These are phyloP conservation scores for Amorpha juglandis DNA, from an alignment of 2,888 invertebrate species.

Conservation along the genomic window DNA sequence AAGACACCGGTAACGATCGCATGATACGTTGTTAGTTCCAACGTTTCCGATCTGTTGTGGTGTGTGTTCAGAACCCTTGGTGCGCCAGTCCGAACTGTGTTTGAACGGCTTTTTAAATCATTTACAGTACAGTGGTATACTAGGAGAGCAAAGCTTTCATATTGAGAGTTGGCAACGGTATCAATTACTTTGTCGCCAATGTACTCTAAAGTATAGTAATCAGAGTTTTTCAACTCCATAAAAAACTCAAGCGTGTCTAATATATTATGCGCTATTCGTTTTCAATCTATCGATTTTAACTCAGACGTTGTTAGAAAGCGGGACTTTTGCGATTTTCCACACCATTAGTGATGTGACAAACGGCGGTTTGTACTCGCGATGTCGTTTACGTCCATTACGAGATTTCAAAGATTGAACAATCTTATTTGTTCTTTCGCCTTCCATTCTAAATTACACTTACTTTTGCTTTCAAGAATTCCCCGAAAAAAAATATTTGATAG, in stretches of 20 bases:
- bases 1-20: too few relatives aligned
- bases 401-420: slow-evolving; percentile 73
- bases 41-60: too few relatives aligned
- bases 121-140: too few relatives aligned
- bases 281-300: slow-evolving; percentile 68
- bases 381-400: slow-evolving; percentile 77
- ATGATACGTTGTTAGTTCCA: too few relatives aligned
- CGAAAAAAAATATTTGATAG: not conserved
- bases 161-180: not conserved
- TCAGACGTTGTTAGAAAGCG: slow-evolving; percentile 65
- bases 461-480: slow-evolving; percentile 29
- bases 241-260: slow-evolving; percentile 47
- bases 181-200: not conserved
- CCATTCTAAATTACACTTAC: slow-evolving; percentile 61
- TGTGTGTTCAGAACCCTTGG: too few relatives aligned
- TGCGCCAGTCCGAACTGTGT: too few relatives aligned
- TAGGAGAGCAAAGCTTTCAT: too few relatives aligned
- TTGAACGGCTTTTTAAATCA: too few relatives aligned
- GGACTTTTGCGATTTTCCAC: slow-evolving; percentile 74
- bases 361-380: slow-evolving; percentile 73
- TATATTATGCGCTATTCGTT: slow-evolving; percentile 60
- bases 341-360: slow-evolving; percentile 79
- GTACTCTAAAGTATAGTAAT: slow-evolving; percentile 16
- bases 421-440: slow-evolving; percentile 68
- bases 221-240: slow-evolving; percentile 13